A percentile compares a stretch with the other conserved stretches of the same genome.
These are phyloP conservation scores for Melanophora roralis DNA, from an alignment of 2,888 invertebrate species.

Conservation along the genomic window DNA sequence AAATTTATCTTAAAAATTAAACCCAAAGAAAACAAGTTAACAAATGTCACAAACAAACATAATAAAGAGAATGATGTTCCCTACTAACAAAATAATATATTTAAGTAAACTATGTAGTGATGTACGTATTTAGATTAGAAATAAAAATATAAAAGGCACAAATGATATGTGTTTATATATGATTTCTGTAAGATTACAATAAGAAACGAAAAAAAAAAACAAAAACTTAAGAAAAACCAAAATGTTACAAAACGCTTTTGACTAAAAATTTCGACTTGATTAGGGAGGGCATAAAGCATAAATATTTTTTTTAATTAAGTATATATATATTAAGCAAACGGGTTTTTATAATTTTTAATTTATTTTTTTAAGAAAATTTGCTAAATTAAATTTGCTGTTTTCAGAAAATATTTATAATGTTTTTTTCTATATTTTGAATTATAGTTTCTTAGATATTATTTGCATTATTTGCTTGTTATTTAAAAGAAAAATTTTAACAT, in stretches of 20 bases:
- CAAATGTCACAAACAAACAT: slow-evolving; percentile 42
- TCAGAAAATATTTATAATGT: not conserved
- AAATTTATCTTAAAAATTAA: not conserved
- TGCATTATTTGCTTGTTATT: not conserved
- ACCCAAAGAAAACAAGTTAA: slow-evolving; percentile 30
- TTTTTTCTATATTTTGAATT: not conserved
- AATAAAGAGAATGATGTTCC: slow-evolving; percentile 20
- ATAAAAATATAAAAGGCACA: slow-evolving; percentile 33
- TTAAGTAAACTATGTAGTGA: not conserved
- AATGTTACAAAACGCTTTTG: too few species aligned
- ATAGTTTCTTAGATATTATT: slow-evolving; percentile 62
- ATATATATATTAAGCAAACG: too few species aligned
- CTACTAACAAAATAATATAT: slow-evolving; percentile 34
- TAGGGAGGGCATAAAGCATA: too few species aligned
- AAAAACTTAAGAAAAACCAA: not conserved
- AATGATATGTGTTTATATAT: slow-evolving; percentile 41
- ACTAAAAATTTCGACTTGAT: too few species aligned
- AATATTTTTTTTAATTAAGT: too few species aligned
- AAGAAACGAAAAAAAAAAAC: not conserved
- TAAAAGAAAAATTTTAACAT: not conserved
- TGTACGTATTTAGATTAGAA: slow-evolving; percentile 40
- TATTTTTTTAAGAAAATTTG: too few species aligned
- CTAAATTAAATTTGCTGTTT: not conserved
- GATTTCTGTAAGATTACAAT: slow-evolving; percentile 54
- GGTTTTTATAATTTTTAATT: too few species aligned